Percentiles rank a stretch among this genome's conserved stretches.
Conservation (phyloP, 2,113 vertebrate genomes). For the Bubo scandiacus region DNA sequence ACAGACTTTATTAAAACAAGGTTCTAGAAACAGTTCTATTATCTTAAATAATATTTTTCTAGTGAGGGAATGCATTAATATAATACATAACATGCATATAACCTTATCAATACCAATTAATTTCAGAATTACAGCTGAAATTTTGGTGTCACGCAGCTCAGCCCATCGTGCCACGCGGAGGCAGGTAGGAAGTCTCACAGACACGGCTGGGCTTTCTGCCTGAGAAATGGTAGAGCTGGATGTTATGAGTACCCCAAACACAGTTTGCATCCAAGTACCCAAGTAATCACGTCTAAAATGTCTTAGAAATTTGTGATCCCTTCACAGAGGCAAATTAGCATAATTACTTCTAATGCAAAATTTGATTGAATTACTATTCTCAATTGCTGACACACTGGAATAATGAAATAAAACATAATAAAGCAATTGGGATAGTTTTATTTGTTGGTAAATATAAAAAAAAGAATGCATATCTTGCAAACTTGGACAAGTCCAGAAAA, state of each 20-base stretch:
- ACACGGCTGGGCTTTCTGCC: fast-evolving
- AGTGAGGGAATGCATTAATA: background rate
- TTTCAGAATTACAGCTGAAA: conserved; percentile 3
- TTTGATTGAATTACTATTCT: fast-evolving
- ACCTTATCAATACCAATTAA: background rate
- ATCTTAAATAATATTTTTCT: conserved; percentile 27
- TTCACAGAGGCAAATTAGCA: background rate
- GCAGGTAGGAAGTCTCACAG: background rate
- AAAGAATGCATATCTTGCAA: background rate
- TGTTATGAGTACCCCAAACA: background rate
- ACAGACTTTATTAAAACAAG: conserved; percentile 3
- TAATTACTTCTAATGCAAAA: background rate
- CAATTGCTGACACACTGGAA: background rate
- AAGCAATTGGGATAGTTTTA: background rate
- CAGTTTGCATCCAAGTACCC: background rate
- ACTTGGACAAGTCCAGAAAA: background rate
- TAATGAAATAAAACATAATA: background rate
- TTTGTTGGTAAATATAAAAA: background rate
- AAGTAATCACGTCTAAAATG: background rate
- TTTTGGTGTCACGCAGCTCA: background rate
- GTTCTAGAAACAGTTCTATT: background rate
- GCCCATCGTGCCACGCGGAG: fast-evolving
- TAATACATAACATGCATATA: background rate
- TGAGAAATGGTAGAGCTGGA: background rate
- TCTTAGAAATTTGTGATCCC: background rate